These are phyloP conservation scores for Drosophila miranda DNA, from an alignment of 1,140 invertebrate genomes.

Conservation along the genomic window DNA sequence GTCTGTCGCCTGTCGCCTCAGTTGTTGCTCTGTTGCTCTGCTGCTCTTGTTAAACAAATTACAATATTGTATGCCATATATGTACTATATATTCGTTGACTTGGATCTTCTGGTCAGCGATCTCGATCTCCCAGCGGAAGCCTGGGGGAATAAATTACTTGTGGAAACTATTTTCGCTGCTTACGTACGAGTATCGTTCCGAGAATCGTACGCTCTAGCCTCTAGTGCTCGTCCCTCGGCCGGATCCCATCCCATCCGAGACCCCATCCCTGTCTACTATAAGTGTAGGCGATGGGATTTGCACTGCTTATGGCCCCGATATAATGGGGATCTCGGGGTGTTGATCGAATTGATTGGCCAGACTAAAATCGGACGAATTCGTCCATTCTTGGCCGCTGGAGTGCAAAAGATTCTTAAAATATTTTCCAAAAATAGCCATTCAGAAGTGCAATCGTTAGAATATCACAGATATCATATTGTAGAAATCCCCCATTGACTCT, in stretches of 20 bases:
- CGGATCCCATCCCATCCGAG: neutral
- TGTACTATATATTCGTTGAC: conserved; percentile 13
- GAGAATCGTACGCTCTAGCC: neutral
- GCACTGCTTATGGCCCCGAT: conserved; percentile 28
- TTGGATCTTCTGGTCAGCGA: conserved; percentile 31
- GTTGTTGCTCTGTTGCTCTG: conserved; percentile 10
- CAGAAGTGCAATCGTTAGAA: conserved; percentile 7
- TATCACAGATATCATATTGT: neutral
- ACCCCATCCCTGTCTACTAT: conserved; percentile 14
- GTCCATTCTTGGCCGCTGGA: neutral
- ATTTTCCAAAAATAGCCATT: conserved; percentile 23
- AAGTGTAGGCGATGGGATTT: neutral
- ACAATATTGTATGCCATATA: conserved; percentile 61
- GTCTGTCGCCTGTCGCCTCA: neutral
- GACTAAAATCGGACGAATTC: conserved; percentile 13
- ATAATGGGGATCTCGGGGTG: conserved; percentile 32
- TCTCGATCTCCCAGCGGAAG: neutral
- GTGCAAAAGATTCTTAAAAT: neutral
- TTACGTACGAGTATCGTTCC: conserved; percentile 46
- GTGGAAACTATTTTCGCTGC: conserved; percentile 66
- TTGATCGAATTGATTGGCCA: conserved; percentile 32
- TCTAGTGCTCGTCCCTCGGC: conserved; percentile 10
- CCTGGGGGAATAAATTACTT: conserved; percentile 13
- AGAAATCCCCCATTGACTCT: conserved; percentile 21
- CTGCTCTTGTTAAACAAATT: conserved; percentile 61